These are phyloP conservation scores for Tinea trinotella DNA, from an alignment of 2,888 invertebrate species.

Conservation along the genomic window DNA sequence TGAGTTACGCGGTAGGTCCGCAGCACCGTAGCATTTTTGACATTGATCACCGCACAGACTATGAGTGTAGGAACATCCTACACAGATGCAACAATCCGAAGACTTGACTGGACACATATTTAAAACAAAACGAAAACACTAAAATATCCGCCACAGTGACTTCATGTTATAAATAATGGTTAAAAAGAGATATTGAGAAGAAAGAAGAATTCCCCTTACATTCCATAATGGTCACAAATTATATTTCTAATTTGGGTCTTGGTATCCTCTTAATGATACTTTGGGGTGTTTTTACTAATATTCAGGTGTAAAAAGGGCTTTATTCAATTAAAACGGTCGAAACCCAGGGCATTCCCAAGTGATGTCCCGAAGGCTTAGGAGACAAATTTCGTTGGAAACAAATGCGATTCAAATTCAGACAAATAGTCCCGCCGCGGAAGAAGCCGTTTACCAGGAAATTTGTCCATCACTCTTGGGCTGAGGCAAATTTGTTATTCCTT, in stretches of 20 bases:
- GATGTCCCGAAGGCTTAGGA: slow-evolving; percentile 58
- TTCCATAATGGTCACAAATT: too few species aligned
- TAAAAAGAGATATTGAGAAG: too few species aligned
- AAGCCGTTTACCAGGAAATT: slow-evolving; percentile 67
- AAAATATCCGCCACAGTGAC: too few species aligned
- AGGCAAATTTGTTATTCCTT: slow-evolving; percentile 56
- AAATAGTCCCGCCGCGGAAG: slow-evolving; percentile 67
- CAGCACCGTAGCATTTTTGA: too few species aligned
- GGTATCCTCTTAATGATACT: slow-evolving; percentile 6
- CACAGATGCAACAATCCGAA: too few species aligned
- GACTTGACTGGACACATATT: too few species aligned
- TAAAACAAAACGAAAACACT: too few species aligned
- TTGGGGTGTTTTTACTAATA: slow-evolving; percentile 13
- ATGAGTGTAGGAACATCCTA: too few species aligned
- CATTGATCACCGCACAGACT: too few species aligned
- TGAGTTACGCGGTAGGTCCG: too few species aligned
- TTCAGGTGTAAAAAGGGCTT: slow-evolving; percentile 30
- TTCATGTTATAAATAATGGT: too few species aligned
- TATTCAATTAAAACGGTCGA: slow-evolving; percentile 61
- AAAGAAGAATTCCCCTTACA: too few species aligned
- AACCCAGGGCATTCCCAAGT: slow-evolving; percentile 44
- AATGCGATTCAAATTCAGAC: slow-evolving; percentile 72
- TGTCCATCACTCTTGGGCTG: slow-evolving; percentile 64
- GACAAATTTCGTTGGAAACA: slow-evolving; percentile 67
- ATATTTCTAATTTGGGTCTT: background rate